Conservation (phyloP, 1,140 invertebrate species). For the Zaprionus ornatus region DNA sequence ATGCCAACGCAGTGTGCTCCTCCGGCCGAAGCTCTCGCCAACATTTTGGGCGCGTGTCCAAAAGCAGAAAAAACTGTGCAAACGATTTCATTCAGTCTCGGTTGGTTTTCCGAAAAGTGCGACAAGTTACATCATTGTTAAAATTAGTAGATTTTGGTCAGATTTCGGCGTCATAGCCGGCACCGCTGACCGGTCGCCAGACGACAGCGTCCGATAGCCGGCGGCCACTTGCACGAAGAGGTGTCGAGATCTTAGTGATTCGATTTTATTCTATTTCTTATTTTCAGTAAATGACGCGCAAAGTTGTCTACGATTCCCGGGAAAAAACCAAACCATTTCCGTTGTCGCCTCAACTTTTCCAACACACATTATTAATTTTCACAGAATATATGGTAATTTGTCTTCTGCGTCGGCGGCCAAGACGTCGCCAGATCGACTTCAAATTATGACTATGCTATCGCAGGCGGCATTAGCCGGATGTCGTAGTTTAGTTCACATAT, state of each 20-base stretch:
- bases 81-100: constrained; percentile 18
- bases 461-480: neutral
- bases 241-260: neutral
- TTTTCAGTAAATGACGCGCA: constrained; percentile 55
- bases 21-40: neutral
- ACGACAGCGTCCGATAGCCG: neutral
- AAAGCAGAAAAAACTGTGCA: constrained; percentile 50
- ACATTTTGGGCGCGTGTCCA: constrained; percentile 66
- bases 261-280: constrained; percentile 13
- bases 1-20: constrained; percentile 4
- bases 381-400: constrained; percentile 66
- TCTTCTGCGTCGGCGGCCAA: constrained; percentile 47
- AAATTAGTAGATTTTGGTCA: constrained; percentile 70
- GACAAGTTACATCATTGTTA: constrained; percentile 83
- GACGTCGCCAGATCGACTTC: neutral
- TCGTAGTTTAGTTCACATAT: neutral
- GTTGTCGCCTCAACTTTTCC: constrained; percentile 28
- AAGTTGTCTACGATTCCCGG: constrained; percentile 46
- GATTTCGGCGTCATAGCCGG: constrained; percentile 44
- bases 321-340: constrained; percentile 72
- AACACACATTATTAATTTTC: constrained; percentile 63
- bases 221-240: constrained; percentile 12
- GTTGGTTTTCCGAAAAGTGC: constrained; percentile 56
- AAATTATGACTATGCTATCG: constrained; percentile 4
- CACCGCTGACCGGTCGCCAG: neutral